Evolutionary conservation across 2,113 vertebrate genomes (phyloP), one percentile per base, ranked within the genome.

Genomic region (Sinocyclocheilus rhinocerous): DNA sequence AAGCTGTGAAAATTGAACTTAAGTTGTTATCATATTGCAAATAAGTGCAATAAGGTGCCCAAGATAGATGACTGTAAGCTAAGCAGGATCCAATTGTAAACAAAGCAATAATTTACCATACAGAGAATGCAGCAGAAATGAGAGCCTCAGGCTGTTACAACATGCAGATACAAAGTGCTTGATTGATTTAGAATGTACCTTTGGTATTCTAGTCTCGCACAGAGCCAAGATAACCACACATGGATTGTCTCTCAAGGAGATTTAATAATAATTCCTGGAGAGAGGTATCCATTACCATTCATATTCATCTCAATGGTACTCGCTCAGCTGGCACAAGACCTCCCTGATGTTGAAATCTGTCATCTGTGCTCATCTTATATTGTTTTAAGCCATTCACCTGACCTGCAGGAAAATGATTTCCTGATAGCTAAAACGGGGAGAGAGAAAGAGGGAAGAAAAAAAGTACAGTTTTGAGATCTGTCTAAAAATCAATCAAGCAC

Each of bases 1-100:
- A 93, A 86, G 90, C 93, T 93, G 79, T 94, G 42, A 86, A 95
- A 96, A 96, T 94, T 95, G 94, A 94, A 89, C 93, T 95, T 95
- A 97, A 96, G 95, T 96, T 92, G 93, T 97, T 96, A 96, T 94
- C 94, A 95, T 94, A 89, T 93, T 85, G 93, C 94, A 97, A 96
- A 91, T 94, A 95, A 94, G 94, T 91, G 94, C 93, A 94, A 95
- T 95, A 96, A 94, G 89, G 65, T 92, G 86, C 89, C 89, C 90
- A 91, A 93, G 96, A 97, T 95, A 94, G 95, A 96, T 95, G 95
- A 93, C 77, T 94, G 93, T 90, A 91, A 18, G 89, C 80, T 9
- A 92, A 83, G 79, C 22, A 89, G 90, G 90, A 90, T 80, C 13
- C 76, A 0, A 87, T 89, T 91, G 88, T 93, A 86, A 91, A 95